phyloP scores from a whole-genome alignment of 2,113 vertebrate species.

The Leptocoma aspasia region DNA sequence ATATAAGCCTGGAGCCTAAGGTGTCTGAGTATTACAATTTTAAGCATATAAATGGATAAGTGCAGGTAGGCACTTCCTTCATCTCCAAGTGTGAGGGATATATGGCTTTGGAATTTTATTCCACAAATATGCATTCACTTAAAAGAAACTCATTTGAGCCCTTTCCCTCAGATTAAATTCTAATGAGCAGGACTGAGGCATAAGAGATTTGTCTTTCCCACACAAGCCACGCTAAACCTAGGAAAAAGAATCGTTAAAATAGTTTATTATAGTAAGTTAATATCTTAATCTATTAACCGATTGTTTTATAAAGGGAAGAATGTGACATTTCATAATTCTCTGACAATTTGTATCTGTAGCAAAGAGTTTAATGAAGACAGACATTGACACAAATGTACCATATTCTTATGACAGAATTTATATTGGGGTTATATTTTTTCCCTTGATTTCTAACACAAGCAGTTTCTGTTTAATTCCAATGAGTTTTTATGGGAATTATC shows the following conservation, averaged over 20 bases:
- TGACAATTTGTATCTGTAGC: conserved; percentile 40
- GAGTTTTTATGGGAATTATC: not conserved
- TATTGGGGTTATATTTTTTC: conserved; percentile 12
- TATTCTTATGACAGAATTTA: conserved; percentile 35
- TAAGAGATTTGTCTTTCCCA: not conserved
- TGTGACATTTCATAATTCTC: conserved; percentile 49
- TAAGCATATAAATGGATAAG: not conserved
- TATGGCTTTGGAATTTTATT: not conserved
- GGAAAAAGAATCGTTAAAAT: not conserved
- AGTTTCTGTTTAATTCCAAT: conserved; percentile 16
- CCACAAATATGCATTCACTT: not conserved
- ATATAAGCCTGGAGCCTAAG: not conserved
- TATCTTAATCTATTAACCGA: conserved; percentile 40
- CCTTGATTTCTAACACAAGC: conserved; percentile 17
- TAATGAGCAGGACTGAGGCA: not conserved
- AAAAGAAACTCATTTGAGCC: not conserved
- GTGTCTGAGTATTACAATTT: not conserved
- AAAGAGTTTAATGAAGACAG: conserved; percentile 55
- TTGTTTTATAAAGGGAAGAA: conserved; percentile 49
- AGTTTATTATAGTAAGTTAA: not conserved
- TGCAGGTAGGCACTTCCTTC: not conserved
- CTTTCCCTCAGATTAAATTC: not conserved
- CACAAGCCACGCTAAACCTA: not conserved
- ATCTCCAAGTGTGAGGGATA: not conserved
- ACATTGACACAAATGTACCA: conserved; percentile 38